These are phyloP conservation scores for Lanistes nyassanus DNA, from an alignment of 1,140 invertebrate genomes.

Conservation along the genomic window DNA sequence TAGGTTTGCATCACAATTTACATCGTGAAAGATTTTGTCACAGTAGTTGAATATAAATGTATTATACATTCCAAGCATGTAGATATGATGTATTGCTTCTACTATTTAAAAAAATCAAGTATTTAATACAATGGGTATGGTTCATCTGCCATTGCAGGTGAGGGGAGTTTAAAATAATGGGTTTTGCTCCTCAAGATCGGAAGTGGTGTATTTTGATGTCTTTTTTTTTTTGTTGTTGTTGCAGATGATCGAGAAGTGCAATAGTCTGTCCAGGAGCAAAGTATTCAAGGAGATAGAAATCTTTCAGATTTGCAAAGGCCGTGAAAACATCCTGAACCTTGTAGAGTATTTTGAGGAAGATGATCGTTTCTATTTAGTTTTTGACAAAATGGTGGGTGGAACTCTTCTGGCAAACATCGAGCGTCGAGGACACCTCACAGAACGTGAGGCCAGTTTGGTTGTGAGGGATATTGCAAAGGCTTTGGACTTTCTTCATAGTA, in stretches of 20 bases:
- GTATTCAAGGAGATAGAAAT: slow-evolving; percentile 99
- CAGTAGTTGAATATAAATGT: neutral
- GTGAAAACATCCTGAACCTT: slow-evolving; percentile 96
- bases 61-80: neutral
- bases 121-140: neutral
- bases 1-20: slow-evolving; percentile 46
- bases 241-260: slow-evolving; percentile 92
- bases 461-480: slow-evolving; percentile 94
- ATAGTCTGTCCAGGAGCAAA: slow-evolving; percentile 88
- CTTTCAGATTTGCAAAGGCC: slow-evolving; percentile 96
- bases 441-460: slow-evolving; percentile 93
- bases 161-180: neutral
- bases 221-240: slow-evolving; percentile 35
- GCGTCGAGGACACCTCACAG: slow-evolving; percentile 90
- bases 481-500: slow-evolving; percentile 92
- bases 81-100: neutral
- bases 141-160: neutral
- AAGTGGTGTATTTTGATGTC: neutral
- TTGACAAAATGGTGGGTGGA: slow-evolving; percentile 95
- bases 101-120: neutral
- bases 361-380: slow-evolving; percentile 93
- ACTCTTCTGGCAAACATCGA: slow-evolving; percentile 89
- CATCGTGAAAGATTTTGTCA: neutral
- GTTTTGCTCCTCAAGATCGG: neutral
- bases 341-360: slow-evolving; percentile 98